These are phyloP conservation scores for Tuta absoluta DNA, from an alignment of 2,888 invertebrate genomes.

Conservation along the genomic window DNA sequence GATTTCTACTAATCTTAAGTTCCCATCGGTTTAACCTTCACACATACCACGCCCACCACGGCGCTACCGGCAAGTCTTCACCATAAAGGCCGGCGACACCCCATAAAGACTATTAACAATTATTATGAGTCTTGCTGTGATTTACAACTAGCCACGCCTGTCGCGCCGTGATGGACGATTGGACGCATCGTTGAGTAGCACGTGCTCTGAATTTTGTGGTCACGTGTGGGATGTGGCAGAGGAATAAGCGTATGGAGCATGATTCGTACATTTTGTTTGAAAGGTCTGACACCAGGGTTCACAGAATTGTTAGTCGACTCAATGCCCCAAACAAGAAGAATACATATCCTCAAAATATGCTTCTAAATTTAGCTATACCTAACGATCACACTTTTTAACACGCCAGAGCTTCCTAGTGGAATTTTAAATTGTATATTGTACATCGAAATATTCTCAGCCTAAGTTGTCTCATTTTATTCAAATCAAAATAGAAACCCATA, in stretches of 20 bases:
- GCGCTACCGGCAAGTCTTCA: not conserved
- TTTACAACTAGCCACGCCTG: slow-evolving; percentile 64
- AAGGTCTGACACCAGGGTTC: too few species aligned
- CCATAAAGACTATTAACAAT: slow-evolving; percentile 49
- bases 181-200: slow-evolving; percentile 33
- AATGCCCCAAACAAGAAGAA: too few species aligned
- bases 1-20: not conserved
- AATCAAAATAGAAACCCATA: too few species aligned
- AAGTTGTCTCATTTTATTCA: too few species aligned
- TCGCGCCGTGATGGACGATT: slow-evolving; percentile 57
- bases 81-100: slow-evolving; percentile 13
- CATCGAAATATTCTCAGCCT: too few species aligned
- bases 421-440: too few species aligned
- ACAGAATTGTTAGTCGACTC: too few species aligned
- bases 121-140: slow-evolving; percentile 47
- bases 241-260: not conserved
- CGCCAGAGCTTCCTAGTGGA: too few species aligned
- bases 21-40: not conserved
- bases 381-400: too few species aligned
- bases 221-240: slow-evolving; percentile 25
- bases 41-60: slow-evolving; percentile 13
- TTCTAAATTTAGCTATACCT: too few species aligned
- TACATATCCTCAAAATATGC: too few species aligned
- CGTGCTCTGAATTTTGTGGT: slow-evolving; percentile 48
- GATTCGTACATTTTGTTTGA: too few species aligned